Evolutionary conservation across 2,113 vertebrate species (phyloP).

Genomic region (Capreolus pygargus): DNA sequence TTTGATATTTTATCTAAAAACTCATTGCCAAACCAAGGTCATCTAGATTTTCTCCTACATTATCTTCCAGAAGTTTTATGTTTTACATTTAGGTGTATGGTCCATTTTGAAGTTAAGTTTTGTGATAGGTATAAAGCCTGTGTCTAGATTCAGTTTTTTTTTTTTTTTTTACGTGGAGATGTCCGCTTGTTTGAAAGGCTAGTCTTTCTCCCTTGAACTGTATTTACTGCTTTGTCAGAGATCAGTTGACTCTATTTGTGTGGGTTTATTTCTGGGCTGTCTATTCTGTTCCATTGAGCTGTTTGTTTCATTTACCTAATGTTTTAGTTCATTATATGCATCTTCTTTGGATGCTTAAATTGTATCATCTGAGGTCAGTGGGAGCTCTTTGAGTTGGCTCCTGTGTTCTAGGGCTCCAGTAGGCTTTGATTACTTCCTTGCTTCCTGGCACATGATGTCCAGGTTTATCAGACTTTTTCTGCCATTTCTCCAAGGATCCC

Average conservation of each 20-base stretch:
- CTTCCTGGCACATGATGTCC: background rate
- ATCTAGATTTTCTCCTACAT: background rate
- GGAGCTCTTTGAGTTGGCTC: background rate
- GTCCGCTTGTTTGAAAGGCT: background rate
- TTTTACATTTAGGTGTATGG: background rate
- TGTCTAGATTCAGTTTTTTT: background rate
- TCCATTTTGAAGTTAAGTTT: background rate
- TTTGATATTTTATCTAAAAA: background rate
- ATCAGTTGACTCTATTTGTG: background rate
- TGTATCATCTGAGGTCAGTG: background rate
- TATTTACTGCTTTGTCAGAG: background rate
- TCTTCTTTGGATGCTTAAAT: background rate
- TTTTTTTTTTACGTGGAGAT: background rate
- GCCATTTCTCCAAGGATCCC: background rate
- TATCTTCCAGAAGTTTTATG: background rate
- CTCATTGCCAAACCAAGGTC: background rate
- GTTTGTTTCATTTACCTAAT: background rate
- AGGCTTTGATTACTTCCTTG: background rate
- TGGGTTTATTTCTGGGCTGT: background rate
- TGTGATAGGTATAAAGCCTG: background rate
- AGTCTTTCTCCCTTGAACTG: background rate
- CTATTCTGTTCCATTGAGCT: background rate
- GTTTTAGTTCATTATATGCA: background rate
- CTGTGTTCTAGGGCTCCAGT: background rate
- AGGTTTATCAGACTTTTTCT: background rate